Evolutionary conservation across 2,888 invertebrate genomes (phyloP).

Genomic region (Rotaria magnacalcarata): DNA sequence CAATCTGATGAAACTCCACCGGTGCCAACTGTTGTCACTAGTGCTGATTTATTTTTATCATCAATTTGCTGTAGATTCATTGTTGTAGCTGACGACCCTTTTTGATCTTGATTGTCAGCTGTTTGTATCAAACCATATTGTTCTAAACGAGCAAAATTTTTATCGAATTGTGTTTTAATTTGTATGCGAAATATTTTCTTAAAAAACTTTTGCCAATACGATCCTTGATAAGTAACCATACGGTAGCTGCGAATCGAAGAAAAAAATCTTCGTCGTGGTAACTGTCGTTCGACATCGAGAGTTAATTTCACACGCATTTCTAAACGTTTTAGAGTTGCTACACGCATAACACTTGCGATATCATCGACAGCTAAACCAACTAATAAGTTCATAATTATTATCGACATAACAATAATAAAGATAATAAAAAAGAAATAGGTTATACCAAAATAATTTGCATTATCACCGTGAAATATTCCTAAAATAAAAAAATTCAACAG

Average conservation of each 20-base stretch:
- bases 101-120: not conserved
- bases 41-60: not conserved
- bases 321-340: slow-evolving; percentile 60
- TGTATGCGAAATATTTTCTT: not conserved
- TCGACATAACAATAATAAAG: slow-evolving; percentile 57
- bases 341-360: slow-evolving; percentile 62
- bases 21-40: too few relatives aligned
- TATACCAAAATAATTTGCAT: slow-evolving; percentile 48
- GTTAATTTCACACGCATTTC: slow-evolving; percentile 54
- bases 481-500: not conserved
- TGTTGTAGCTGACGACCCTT: not conserved
- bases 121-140: not conserved
- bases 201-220: not conserved
- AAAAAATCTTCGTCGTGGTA: not conserved
- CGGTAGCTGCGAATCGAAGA: not conserved
- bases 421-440: slow-evolving; percentile 59
- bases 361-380: slow-evolving; percentile 64
- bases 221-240: not conserved
- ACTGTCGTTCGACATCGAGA: not conserved
- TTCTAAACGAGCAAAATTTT: not conserved
- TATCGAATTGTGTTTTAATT: not conserved
- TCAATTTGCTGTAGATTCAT: not conserved
- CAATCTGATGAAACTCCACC: not conserved
- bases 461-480: slow-evolving; percentile 37
- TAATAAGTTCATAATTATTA: slow-evolving; percentile 59